Evolutionary conservation across 2,888 invertebrate genomes (phyloP), one percentile per base, ranked within the genome.

Genomic region (Yponomeuta sedellus): DNA sequence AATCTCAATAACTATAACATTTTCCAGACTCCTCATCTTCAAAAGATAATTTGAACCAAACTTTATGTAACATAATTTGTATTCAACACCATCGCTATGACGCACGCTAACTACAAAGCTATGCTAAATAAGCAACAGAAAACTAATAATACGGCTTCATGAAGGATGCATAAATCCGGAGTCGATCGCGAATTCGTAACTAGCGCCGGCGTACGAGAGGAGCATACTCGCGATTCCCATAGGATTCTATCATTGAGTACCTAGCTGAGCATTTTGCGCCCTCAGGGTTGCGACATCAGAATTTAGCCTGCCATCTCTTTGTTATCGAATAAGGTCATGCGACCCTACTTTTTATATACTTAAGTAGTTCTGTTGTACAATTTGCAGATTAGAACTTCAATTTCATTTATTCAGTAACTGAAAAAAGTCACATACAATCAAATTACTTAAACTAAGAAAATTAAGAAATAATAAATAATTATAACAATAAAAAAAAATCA

Each of bases 91-190:
- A 44, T 64, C 10, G 16, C 11, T n/a, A 19, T 57, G 25, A 20
- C 57, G 6, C 11, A 34, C 40, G 22, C 44, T 67, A 74, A 76
- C 75, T 77, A 83, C 83, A 83, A 83, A 84, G 85, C 73, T 80
- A 82, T 81, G 81, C 77, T 75, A 79, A 81, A 77, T 77, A 77
- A 80, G 77, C 71, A 71, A 79, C 78, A 78, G 73, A 68, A 73
- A 83, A 85, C 85, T 86, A 85, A 85, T 85, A 83, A 52, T 52
- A 12, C 44, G 16, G 74, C 75, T 77, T 85, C 83, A 87, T 88
- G 80, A 77, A 73, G 80, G 79, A 86, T 85, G 86, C 86, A 82
- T 80, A 80, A 85, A 87, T 81, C 85, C 80, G 67, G 70, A 19
- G 16, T 22, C 68, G 71, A 73, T 71, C 67, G 69, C 65, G 69